These are phyloP conservation scores for Andrena chrysosceles DNA, from an alignment of 2,888 invertebrate genomes.

Conservation along the genomic window DNA sequence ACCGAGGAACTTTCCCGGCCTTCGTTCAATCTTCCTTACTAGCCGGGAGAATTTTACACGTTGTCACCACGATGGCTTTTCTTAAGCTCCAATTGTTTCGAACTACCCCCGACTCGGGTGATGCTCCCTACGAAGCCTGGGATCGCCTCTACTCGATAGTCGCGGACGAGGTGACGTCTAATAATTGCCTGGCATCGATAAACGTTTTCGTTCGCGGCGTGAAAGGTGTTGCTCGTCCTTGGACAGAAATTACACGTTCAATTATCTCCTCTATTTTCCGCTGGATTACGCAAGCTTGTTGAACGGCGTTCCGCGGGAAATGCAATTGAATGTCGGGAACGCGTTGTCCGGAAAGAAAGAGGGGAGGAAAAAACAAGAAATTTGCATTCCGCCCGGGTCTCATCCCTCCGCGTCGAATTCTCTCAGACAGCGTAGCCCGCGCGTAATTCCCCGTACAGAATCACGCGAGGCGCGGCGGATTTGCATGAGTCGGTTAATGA, in stretches of 20 bases:
- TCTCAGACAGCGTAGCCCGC: not conserved
- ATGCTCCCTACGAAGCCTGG: constrained; percentile 9
- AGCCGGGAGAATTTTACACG: constrained; percentile 30
- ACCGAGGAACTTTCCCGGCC: constrained; percentile 14
- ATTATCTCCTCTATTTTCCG: constrained; percentile 30
- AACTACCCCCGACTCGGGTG: not conserved
- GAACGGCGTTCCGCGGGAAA: constrained; percentile 17
- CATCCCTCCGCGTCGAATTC: constrained; percentile 37
- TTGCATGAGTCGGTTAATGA: constrained; percentile 65
- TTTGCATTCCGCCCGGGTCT: constrained; percentile 42
- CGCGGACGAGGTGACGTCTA: not conserved
- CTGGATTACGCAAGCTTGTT: constrained; percentile 16
- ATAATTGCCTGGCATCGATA: constrained; percentile 13
- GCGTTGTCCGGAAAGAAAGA: not conserved
- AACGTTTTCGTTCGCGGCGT: not conserved
- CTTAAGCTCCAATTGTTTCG: not conserved
- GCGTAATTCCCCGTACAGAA: not conserved
- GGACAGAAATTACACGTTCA: constrained; percentile 17
- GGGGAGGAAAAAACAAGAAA: not conserved
- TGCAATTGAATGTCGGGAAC: constrained; percentile 23
- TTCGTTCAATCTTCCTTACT: constrained; percentile 14
- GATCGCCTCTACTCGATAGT: not conserved
- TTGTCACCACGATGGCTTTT: not conserved
- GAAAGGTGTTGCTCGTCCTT: constrained; percentile 32
- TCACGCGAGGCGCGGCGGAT: constrained; percentile 36